These are phyloP conservation scores for Byasa hedistus DNA, from an alignment of 2,888 invertebrate genomes.

Conservation along the genomic window DNA sequence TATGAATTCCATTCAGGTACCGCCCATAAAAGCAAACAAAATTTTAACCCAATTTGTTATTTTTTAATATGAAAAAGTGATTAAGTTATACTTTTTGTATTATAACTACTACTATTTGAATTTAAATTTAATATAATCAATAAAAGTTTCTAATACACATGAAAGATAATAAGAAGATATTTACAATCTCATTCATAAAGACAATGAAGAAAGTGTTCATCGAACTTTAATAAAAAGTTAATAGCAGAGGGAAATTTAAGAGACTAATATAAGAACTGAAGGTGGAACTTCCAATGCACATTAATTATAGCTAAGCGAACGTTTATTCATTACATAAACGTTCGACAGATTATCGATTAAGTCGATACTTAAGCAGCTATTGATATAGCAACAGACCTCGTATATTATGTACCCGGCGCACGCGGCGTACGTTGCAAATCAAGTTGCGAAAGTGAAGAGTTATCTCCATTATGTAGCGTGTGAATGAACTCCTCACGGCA, in stretches of 20 bases:
- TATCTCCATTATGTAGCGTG: conserved; percentile 35
- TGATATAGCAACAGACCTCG: not conserved
- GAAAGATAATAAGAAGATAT: too few species aligned
- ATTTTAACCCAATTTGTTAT: too few species aligned
- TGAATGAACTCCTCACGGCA: conserved; percentile 41
- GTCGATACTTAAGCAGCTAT: too few species aligned
- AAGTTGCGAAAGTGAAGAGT: conserved; percentile 36
- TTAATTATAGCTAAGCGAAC: not conserved
- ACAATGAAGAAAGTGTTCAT: too few species aligned
- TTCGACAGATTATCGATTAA: not conserved
- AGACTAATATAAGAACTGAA: not conserved
- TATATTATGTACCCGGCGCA: conserved; percentile 23
- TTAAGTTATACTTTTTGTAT: too few species aligned
- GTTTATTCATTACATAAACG: not conserved
- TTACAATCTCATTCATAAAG: too few species aligned
- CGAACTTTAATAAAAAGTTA: not conserved
- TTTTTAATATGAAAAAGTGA: too few species aligned
- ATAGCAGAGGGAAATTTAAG: not conserved
- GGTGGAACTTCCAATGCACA: not conserved
- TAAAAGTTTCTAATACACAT: too few species aligned
- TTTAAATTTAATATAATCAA: too few species aligned
- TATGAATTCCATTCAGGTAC: too few species aligned
- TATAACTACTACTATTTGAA: too few species aligned
- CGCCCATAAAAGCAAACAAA: too few species aligned
- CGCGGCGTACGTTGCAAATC: conserved; percentile 32